Base-by-base conservation (phyloP, 1,140 invertebrate species). In the Pseudomyrmex cubaensis region DNA sequence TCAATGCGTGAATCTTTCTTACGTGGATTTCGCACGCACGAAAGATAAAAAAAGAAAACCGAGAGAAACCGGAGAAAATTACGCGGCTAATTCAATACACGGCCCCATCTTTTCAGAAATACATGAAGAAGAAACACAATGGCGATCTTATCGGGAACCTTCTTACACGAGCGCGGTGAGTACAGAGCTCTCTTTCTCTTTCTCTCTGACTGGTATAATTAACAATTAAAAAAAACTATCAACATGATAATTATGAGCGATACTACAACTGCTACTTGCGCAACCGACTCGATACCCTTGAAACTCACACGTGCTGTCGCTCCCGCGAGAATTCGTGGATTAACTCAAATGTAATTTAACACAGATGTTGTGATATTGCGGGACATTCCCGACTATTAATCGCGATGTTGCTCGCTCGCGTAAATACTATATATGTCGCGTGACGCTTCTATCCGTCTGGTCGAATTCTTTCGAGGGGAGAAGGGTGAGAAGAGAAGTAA, bases 141-240 rank as follows among this genome's bases (percentile, higher is more conserved):
- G 67, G 54, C 69, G 76, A 61, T 64, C 70, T 87, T 86, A 86
- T 86, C 85, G 85, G 12, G 12, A 8, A 87, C 70, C 70, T 62
- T 5, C 10, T 4, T 76, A 54, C 80, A 70, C 22, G 57, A 82
- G 44, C 15, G 46, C 22, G 69, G 46, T 83, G 66, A 77, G 56
- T 50, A 77, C 80, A 63, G 57, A 72, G 63, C 25, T 7, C 63
- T 25, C 63, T 20, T 20, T 83, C 35, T 35, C 35, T 35, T 7
- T 35, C 35, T 35, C 35, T 35, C 35, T 7, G 35, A 35, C 5
- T 35, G 35, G 5, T 35, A 35, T 35, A 87, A 87, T 87, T 87
- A 87, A 73, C 73, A 83, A 87, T 86, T 87, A 83, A 44, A 87
- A 87, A 82, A 59, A 83, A 70, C 57, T 86, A 77, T 63, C n/a